These are phyloP conservation scores for Palythoa grandis DNA, from an alignment of 92 coral and sea anemone species.

Conservation along the genomic window DNA sequence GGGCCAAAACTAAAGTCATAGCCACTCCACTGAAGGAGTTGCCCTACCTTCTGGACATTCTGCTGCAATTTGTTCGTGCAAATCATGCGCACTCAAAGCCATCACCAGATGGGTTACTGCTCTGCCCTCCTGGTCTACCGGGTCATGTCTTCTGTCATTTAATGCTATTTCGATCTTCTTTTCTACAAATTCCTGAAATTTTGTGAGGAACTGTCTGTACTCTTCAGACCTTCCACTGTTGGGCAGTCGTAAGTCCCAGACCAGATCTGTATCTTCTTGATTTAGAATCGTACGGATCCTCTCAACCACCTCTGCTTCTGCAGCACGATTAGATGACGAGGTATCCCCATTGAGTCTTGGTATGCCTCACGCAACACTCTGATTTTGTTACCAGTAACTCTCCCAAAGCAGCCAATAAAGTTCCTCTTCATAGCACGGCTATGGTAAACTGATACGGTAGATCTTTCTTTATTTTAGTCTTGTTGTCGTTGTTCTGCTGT, in stretches of 20 bases:
- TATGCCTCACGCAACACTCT: neutral
- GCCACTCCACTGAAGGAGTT: too few relatives aligned
- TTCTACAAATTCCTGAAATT: neutral
- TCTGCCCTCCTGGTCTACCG: constrained; percentile 11
- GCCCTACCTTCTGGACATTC: too few relatives aligned
- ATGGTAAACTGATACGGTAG: constrained; percentile 30
- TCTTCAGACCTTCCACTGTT: constrained; percentile 19
- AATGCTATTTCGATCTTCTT: constrained; percentile 12
- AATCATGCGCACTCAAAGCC: too few relatives aligned
- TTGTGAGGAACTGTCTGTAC: neutral
- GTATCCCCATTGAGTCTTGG: constrained; percentile 40
- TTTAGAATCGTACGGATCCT: constrained; percentile 3
- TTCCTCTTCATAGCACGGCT: neutral
- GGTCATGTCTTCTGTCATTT: constrained; percentile 39
- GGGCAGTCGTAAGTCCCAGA: constrained; percentile 5
- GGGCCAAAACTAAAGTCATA: too few relatives aligned
- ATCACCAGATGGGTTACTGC: too few relatives aligned
- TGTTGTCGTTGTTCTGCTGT: constrained; percentile 22
- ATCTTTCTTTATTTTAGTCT: neutral
- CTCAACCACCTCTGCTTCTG: neutral
- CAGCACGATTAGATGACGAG: neutral
- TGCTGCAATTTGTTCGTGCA: too few relatives aligned
- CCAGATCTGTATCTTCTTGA: constrained; percentile 3
- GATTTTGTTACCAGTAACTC: neutral
- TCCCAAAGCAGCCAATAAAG: neutral